Evolutionary conservation across 2,113 vertebrate genomes (phyloP), one percentile per base, ranked within the genome.

Genomic region (Gnathonemus longibarbis): DNA sequence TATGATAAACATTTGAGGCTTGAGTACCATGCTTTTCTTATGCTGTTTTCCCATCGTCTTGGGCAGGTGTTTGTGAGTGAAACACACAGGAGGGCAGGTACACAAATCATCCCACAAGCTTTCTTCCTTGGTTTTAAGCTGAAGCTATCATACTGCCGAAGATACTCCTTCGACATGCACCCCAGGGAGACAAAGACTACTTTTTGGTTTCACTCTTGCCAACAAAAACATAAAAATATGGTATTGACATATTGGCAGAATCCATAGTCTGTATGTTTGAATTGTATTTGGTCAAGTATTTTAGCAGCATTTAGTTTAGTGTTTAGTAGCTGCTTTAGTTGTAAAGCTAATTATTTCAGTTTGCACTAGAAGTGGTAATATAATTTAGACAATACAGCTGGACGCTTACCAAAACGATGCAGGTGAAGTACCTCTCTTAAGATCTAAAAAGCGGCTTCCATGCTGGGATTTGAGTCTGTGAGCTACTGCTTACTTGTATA

Each of bases 1-100:
- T 83, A 58, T 56, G 74, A 89, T 58, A 89, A 80, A 24, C 31
- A 89, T 89, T 50, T 84, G 35, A 52, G 74, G 49, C 49, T 84
- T 27, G 10, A 42, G 31, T 27, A 83, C 19, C 21, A 45, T n/a
- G 31, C 24, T 49, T 88, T 88, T 74, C 45, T 83, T 53, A 2
- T 53, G n/a, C 42, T n/a, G 9, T 80, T 45, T 50, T 56, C 31
- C 66, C 70, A 42, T 56, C 85, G 1, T n/a, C 50, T 56, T 11
- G 1, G 17, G 17, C 74, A 89, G 39, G 46, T 49, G 53, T 77
- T 42, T 53, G 27, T 66, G 50, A 52, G 50, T 15, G 50, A 52
- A 19, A 24, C 48, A 35, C n/a, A 49, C 21, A 2, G 17, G n/a
- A 17, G 49, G 24, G 3, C 48, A 35, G 17, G 70, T 45, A 19